Percentiles rank a stretch among this genome's conserved stretches.
phyloP scores from a whole-genome alignment of 2,113 vertebrate species.

The Brachypodius melanocephalos region DNA sequence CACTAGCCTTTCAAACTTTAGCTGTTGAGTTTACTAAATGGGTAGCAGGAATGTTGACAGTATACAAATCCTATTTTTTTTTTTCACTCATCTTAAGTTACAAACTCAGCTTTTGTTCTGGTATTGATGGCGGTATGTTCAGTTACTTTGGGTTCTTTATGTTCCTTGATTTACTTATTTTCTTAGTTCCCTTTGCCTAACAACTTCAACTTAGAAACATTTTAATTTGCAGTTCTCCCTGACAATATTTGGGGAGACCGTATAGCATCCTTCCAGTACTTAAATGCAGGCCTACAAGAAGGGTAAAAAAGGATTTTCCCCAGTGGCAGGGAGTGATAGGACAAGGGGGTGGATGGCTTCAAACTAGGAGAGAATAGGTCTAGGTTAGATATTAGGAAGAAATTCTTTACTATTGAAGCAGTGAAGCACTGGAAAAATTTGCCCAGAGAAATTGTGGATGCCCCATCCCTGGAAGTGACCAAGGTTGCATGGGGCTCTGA shows the following conservation, averaged over 20 bases:
- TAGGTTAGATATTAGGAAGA: background rate
- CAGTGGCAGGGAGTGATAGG: background rate
- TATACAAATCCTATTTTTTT: background rate
- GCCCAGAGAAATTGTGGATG: background rate
- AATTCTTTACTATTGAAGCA: fast-evolving
- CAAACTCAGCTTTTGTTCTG: background rate
- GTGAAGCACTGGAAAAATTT: background rate
- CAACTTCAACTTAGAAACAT: background rate
- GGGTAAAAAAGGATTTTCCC: background rate
- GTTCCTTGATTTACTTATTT: background rate
- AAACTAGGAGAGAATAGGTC: background rate
- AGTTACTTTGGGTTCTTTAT: background rate
- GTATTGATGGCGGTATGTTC: fast-evolving
- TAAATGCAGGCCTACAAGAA: background rate
- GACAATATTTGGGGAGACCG: background rate
- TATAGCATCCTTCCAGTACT: background rate
- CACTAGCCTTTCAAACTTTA: background rate
- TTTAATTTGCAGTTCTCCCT: background rate
- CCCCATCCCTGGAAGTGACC: background rate
- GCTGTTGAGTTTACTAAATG: background rate
- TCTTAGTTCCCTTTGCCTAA: background rate
- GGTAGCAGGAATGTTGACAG: background rate
- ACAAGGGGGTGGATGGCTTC: background rate
- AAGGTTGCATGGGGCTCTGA: background rate
- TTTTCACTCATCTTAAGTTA: background rate